Percentiles rank a stretch among this genome's conserved stretches.
Conservation (phyloP, 2,888 invertebrate species). For the Odontocolon sp. region DNA sequence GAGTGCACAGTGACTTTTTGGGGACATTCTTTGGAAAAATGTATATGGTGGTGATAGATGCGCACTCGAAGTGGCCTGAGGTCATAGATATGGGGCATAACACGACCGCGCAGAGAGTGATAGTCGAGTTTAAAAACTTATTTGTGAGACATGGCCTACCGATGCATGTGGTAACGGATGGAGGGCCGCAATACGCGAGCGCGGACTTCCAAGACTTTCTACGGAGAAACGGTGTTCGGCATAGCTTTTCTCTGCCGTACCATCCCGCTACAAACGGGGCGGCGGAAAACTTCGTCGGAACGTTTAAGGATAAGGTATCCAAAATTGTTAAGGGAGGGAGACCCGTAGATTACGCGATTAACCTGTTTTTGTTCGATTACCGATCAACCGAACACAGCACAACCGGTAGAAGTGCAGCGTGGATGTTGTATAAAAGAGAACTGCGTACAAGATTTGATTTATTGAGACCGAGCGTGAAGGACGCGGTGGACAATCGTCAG, state of each 20-base stretch:
- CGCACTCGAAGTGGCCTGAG: conserved; percentile 62
- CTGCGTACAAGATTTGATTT: conserved; percentile 27
- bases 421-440: conserved; percentile 6
- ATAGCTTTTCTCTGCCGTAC: conserved; percentile 44
- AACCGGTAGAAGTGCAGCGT: conserved; percentile 26
- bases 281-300: conserved; percentile 54
- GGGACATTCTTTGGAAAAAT: conserved; percentile 46
- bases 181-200: conserved; percentile 55
- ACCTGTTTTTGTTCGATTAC: conserved; percentile 3
- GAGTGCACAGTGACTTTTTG: conserved; percentile 58
- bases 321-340: conserved; percentile 12
- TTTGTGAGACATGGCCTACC: background rate
- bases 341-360: conserved; percentile 8
- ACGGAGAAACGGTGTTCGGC: conserved; percentile 45
- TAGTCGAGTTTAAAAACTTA: background rate
- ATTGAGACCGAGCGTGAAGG: background rate
- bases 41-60: conserved; percentile 58
- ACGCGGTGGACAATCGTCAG: background rate
- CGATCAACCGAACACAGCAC: conserved; percentile 30
- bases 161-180: conserved; percentile 29
- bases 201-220: conserved; percentile 54
- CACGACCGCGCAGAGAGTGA: conserved; percentile 41
- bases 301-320: conserved; percentile 55
- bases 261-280: conserved; percentile 55
- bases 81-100: conserved; percentile 51